Evolutionary conservation across 1,140 invertebrate species (phyloP).

Genomic region (Lasaia peninsularis): DNA sequence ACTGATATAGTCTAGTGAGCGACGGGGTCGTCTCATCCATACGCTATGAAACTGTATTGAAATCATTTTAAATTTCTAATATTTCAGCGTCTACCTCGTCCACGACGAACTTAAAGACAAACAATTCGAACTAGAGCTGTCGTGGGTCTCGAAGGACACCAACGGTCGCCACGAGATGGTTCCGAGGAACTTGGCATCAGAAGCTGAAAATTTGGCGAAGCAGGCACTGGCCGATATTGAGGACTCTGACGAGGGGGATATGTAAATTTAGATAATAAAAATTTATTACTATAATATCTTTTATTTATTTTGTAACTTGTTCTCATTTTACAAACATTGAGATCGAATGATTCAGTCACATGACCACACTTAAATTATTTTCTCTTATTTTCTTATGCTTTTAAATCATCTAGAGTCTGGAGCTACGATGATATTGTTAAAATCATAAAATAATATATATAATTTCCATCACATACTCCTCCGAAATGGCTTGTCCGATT

Average conservation of each 20-base stretch:
- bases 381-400: too few species aligned
- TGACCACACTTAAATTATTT: too few species aligned
- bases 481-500: too few species aligned
- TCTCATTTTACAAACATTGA: too few species aligned
- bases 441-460: too few species aligned
- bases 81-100: slow-evolving; percentile 93
- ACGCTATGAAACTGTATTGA: background rate
- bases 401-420: too few species aligned
- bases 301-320: background rate
- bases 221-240: slow-evolving; percentile 71
- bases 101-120: slow-evolving; percentile 99
- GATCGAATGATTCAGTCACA: too few species aligned
- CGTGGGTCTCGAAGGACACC: slow-evolving; percentile 94
- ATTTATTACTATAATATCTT: slow-evolving; percentile 36
- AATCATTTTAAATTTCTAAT: slow-evolving; percentile 18
- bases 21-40: too few species aligned
- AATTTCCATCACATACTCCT: too few species aligned
- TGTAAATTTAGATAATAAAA: slow-evolving; percentile 64
- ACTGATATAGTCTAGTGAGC: too few species aligned
- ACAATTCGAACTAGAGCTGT: slow-evolving; percentile 97
- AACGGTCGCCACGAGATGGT: slow-evolving; percentile 87
- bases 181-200: slow-evolving; percentile 69
- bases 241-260: slow-evolving; percentile 72
- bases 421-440: too few species aligned
- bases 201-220: slow-evolving; percentile 64